Conservation (phyloP, 2,113 vertebrate species). For the western clawed frog (Xenopus tropicalis) region DNA sequence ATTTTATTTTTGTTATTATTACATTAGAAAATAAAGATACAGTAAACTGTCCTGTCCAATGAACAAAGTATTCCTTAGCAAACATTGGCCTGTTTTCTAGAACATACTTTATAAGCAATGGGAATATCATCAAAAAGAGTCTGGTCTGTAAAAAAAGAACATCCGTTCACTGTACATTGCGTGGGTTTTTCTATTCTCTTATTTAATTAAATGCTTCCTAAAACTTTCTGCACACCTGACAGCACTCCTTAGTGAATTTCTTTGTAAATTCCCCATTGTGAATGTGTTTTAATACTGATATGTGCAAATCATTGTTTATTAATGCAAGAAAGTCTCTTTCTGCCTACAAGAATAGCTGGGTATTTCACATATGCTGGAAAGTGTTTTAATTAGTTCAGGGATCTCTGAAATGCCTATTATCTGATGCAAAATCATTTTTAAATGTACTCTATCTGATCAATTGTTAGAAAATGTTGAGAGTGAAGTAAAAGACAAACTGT, state of each 20-base stretch:
- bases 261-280: not conserved
- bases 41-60: no score
- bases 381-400: conserved; percentile 7
- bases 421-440: not conserved
- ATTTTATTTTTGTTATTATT: no score
- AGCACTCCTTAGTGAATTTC: conserved; percentile 4
- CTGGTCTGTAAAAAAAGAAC: not conserved
- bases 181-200: not conserved
- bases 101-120: no score
- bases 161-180: not conserved
- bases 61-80: no score
- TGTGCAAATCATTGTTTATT: not conserved
- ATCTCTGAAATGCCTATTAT: not conserved
- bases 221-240: not conserved
- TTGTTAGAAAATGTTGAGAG: not conserved
- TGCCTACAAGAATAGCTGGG: not conserved
- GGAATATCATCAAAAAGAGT: no score
- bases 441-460: not conserved
- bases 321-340: not conserved
- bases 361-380: not conserved
- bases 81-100: no score
- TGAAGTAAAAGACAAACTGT: not conserved
- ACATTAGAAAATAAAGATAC: no score
- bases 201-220: conserved; percentile 3
- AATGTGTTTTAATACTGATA: conserved; percentile 4